phyloP scores from a whole-genome alignment of 2,888 invertebrate species.

The Scaptomyza cyrtandrae region DNA sequence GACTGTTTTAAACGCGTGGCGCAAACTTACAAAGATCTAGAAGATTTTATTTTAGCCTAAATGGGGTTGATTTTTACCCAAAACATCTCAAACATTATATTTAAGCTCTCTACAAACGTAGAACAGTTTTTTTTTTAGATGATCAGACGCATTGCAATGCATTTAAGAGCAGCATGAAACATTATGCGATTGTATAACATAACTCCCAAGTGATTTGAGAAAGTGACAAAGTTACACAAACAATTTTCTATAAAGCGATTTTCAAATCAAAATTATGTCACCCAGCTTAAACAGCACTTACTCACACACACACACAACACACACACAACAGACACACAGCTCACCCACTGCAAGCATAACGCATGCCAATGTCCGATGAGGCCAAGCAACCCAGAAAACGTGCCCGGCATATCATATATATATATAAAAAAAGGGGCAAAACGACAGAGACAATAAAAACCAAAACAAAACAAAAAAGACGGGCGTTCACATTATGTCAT shows the following conservation, averaged over 20 bases:
- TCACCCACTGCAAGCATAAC: conserved; percentile 1
- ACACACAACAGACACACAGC: neutral
- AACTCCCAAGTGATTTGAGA: conserved; percentile 2
- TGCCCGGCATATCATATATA: conserved; percentile 52
- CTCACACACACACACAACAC: neutral
- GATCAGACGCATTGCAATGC: neutral
- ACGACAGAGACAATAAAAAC: conserved; percentile 10
- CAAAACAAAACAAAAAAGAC: conserved; percentile 5
- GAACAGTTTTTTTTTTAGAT: neutral
- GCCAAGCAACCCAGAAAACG: conserved; percentile 62
- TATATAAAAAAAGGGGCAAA: conserved; percentile 12
- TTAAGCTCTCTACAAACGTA: neutral
- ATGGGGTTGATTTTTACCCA: too few species aligned
- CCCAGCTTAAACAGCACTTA: conserved; percentile 11
- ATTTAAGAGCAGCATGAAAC: neutral
- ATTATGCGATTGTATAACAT: conserved; percentile 34
- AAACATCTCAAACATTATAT: neutral
- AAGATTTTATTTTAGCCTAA: too few species aligned
- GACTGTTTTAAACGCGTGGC: neutral
- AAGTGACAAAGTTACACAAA: conserved; percentile 24
- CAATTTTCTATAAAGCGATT: conserved; percentile 8
- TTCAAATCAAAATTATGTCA: conserved; percentile 49
- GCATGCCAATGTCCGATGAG: conserved; percentile 57
- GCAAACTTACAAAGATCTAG: too few species aligned
- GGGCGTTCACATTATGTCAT: conserved; percentile 61